These are phyloP conservation scores for Aythya baeri DNA, from an alignment of 2,113 vertebrate species.

Conservation along the genomic window DNA sequence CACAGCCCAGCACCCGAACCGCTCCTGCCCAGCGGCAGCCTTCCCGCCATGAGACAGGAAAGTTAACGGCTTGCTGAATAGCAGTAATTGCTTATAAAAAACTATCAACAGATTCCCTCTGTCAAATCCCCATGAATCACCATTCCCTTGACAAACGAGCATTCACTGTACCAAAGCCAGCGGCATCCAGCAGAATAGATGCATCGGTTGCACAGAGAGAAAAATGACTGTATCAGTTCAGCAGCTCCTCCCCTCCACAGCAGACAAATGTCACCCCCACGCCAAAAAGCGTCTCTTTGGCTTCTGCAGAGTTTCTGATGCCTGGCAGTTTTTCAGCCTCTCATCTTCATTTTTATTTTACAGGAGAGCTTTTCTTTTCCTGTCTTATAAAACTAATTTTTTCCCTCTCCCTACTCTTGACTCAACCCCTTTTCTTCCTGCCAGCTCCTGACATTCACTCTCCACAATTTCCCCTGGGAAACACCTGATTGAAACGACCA, in stretches of 20 bases:
- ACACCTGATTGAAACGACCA: rapidly evolving
- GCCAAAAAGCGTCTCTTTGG: background rate
- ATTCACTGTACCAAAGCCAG: background rate
- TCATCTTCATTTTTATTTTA: background rate
- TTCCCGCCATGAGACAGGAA: background rate
- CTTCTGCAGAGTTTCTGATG: background rate
- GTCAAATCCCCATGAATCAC: background rate
- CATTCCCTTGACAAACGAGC: background rate
- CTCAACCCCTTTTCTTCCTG: background rate
- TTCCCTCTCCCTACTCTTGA: background rate
- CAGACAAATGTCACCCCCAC: background rate
- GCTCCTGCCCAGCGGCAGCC: background rate
- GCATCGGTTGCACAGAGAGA: background rate
- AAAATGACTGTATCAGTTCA: background rate
- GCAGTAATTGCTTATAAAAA: background rate
- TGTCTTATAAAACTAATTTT: background rate
- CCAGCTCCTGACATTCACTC: background rate
- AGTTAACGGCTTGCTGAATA: background rate
- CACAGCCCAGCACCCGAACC: background rate
- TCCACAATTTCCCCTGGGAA: background rate
- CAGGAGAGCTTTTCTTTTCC: background rate
- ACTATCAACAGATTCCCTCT: background rate
- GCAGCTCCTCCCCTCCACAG: background rate
- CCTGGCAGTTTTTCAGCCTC: background rate
- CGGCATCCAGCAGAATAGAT: background rate